phyloP scores from a whole-genome alignment of 2,113 vertebrate genomes.

The Pterocles orientalis region DNA sequence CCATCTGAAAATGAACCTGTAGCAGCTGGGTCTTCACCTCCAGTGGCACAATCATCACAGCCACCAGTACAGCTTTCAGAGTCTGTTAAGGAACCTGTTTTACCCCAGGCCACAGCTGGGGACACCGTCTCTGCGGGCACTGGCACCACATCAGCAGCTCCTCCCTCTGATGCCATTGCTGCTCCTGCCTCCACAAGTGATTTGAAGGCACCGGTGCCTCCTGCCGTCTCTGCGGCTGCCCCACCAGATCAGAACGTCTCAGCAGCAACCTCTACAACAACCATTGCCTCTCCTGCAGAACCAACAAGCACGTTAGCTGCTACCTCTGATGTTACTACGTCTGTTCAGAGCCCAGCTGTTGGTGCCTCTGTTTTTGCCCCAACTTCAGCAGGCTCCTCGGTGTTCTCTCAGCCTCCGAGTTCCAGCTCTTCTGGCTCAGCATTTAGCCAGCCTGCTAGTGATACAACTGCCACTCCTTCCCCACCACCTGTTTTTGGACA shows the following conservation, averaged over 20 bases:
- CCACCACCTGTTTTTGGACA: conserved; percentile 68
- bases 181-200: background rate
- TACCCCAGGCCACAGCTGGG: background rate
- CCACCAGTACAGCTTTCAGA: conserved; percentile 33
- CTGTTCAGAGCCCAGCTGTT: conserved; percentile 5
- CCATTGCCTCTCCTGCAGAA: background rate
- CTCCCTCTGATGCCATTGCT: background rate
- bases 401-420: conserved; percentile 55
- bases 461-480: conserved; percentile 39
- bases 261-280: background rate
- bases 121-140: background rate
- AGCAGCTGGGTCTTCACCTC: background rate
- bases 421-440: conserved; percentile 68
- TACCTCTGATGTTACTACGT: background rate
- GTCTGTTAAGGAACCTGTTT: background rate
- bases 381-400: conserved; percentile 15
- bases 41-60: background rate
- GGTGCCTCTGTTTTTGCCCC: conserved; percentile 49
- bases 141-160: background rate
- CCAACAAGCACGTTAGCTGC: background rate
- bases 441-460: conserved; percentile 69
- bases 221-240: background rate
- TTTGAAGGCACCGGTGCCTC: background rate
- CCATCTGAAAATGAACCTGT: background rate
- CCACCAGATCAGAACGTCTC: background rate